Evolutionary conservation across 2,888 invertebrate species (phyloP).

Genomic region (Dynastes grantii): DNA sequence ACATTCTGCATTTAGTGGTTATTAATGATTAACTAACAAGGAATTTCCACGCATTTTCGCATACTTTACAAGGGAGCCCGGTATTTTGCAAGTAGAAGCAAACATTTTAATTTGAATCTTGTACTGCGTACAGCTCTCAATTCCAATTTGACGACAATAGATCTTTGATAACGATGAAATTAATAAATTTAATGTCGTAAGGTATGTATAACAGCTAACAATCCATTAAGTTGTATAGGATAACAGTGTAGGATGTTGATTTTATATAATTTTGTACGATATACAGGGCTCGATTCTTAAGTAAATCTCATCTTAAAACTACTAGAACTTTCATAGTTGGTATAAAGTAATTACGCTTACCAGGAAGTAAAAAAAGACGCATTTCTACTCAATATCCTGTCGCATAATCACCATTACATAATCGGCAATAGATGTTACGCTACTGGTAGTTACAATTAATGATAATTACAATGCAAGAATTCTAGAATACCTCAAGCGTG

Average conservation of each 20-base stretch:
- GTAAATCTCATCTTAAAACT: too few species aligned
- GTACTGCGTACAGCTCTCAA: not conserved
- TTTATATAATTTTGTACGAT: not conserved
- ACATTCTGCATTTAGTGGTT: not conserved
- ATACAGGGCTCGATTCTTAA: too few species aligned
- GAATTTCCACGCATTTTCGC: not conserved
- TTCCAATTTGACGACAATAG: not conserved
- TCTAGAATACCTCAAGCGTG: not conserved
- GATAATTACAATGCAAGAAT: slow-evolving; percentile 15
- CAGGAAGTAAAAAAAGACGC: not conserved
- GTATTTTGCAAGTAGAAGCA: not conserved
- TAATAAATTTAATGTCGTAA: not conserved
- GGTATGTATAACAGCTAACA: not conserved
- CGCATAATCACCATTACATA: slow-evolving; percentile 2
- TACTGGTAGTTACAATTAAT: not conserved
- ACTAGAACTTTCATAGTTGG: too few species aligned
- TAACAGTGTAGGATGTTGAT: not conserved
- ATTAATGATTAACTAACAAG: not conserved
- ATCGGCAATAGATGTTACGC: not conserved
- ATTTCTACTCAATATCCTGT: not conserved
- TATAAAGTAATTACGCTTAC: not conserved
- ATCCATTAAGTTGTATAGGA: not conserved
- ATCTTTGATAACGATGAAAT: not conserved
- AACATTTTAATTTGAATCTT: not conserved
- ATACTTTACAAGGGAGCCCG: slow-evolving; percentile 3